Base-by-base conservation (phyloP, 2,113 vertebrate species). In the Ophiodon elongatus region DNA sequence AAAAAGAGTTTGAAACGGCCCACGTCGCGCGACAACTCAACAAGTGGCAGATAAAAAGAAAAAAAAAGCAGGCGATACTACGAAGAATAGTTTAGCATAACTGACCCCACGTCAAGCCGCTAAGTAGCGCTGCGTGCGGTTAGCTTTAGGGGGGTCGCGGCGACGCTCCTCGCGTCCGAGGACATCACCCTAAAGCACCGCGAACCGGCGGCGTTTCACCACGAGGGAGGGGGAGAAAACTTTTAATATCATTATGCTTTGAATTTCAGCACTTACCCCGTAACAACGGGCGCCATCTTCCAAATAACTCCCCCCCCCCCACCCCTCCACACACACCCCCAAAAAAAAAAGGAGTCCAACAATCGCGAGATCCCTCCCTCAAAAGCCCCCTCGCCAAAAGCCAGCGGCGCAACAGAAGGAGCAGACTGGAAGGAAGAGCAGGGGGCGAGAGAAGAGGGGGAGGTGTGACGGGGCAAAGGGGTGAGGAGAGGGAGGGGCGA, bases 261-360 rank as follows among this genome's bases (percentile, higher is more conserved):
- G 62, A 87, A 93, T 93, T 96, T 93, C 80, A 87, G 86, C 77
- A 97, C 97, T 98, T 95, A 98, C 97, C 97, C 97, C 97, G 97
- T 98, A 96, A 98, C 97, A 96, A 98, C 97, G 97, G 97, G 97
- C 97, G 97, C 97, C 97, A 98, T 97, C 97, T 98, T 98, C 96
- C 96, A 96, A 92, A 95, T 96, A 97, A 97, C 95, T 96, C 96
- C 94, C 95, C 94, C 80, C 64, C 69, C 35, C n/a, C 76, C 19
- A 17, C 41, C 41, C 41, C 41, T 43, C 43, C 14, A 45, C 43
- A 43, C 29, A 33, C 57, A 13, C 67, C 73, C 67, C 17, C 25
- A 0, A 15, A 21, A 37, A 68, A 33, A 76, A 78, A 68, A 54
- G 96, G 97, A 96, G 94, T 96, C 95, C 82, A 94, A 95, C 74